phyloP scores from a whole-genome alignment of 1,140 invertebrate species.

The Frieseomelitta varia region DNA sequence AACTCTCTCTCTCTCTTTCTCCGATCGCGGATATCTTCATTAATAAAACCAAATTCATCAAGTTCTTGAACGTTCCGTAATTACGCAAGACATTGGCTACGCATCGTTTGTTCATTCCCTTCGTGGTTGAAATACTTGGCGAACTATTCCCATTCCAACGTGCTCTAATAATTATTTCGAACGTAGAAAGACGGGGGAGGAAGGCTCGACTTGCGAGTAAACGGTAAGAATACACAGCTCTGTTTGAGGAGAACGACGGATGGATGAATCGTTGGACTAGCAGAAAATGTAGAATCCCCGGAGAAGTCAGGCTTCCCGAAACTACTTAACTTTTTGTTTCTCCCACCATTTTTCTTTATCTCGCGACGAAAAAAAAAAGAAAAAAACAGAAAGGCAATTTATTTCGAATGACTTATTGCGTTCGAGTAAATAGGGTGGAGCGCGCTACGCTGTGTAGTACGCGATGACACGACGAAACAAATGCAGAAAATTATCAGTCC shows the following conservation, averaged over 20 bases:
- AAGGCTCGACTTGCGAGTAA: constrained; percentile 8
- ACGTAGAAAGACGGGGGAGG: no score
- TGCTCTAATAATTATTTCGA: constrained; percentile 16
- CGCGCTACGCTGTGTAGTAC: neutral
- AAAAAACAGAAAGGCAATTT: neutral
- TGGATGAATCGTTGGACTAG: constrained; percentile 1
- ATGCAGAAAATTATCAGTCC: neutral
- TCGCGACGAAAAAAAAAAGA: neutral
- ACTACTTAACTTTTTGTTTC: constrained; percentile 24
- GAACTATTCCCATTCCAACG: constrained; percentile 2
- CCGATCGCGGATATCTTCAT: no score
- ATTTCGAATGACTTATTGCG: constrained; percentile 15
- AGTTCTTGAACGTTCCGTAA: neutral
- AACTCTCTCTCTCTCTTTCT: no score
- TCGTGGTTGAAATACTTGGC: constrained; percentile 1
- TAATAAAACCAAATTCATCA: neutral
- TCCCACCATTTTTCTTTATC: neutral
- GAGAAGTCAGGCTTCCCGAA: neutral
- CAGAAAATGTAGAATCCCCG: neutral
- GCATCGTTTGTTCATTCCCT: constrained; percentile 4
- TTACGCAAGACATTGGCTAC: neutral
- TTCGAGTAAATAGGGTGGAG: neutral
- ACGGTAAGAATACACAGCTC: neutral
- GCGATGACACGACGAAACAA: neutral
- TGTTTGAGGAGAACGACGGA: constrained; percentile 4